Evolutionary conservation across 2,797 vertebrate genomes (phyloP), one percentile per base, ranked within the genome.

Genomic region (Micropoecilia bifurca): DNA sequence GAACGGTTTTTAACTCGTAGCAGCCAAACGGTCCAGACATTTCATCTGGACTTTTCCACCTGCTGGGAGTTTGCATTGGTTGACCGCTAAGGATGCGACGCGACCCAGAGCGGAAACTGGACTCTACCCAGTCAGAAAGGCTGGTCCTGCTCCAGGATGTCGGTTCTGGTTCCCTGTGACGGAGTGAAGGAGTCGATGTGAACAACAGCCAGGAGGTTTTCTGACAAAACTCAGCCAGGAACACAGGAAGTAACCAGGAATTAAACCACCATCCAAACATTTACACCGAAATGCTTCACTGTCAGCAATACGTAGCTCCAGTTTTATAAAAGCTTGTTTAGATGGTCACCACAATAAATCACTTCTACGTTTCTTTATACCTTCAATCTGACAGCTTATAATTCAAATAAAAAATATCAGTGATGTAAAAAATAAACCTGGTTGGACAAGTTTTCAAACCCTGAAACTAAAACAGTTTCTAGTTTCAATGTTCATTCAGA

Each of bases 171-270:
- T 46, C 48, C 55, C 43, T n/a, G 13, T 28, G 41, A 22, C 41
- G 8, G 18, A 41, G 25, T 45, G 46, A 74, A 43, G 53, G 78
- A 47, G 55, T 25, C 33, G 1, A 47, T 30, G 45, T 53, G 33
- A 74, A 73, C 33, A 74, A 74, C 43, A 66, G 25, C 77, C 77
- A 9, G 14, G 53, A 78, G 77, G 77, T 71, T 39, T 48, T 16
- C 12, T 25, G 28, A 43, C 55, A 73, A 73, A 57, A 36, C 33
- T 61, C 69, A 72, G 36, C 22, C 61, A 36, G 28, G 16, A 22
- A 12, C 7, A 1, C 68, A 46, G 20, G 57, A 68, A 41, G 63
- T 12, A 0, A 41, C 20, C 63, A 69, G 66, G 66, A 69, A 69
- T 13, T 43, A 43, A 3, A 25, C 20, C 1, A 68, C 18, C 63